Conservation (phyloP, 2,797 vertebrate genomes). For the Dromococcyx pavoninus region DNA sequence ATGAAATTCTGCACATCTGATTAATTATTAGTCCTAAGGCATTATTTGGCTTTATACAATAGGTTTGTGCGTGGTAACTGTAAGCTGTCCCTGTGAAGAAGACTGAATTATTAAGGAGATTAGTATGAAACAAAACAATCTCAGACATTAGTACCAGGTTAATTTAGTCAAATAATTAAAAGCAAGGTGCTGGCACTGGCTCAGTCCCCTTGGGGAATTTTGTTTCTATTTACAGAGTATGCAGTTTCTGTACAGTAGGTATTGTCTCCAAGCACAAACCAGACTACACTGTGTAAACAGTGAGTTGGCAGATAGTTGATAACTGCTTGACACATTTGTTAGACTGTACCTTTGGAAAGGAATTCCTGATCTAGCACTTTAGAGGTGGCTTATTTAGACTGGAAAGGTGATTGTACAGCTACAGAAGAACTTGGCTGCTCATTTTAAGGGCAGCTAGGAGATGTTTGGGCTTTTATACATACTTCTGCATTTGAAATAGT, state of each 20-base stretch:
- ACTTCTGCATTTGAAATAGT: background rate
- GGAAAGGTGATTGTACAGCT: background rate
- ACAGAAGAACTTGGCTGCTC: background rate
- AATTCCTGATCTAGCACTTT: background rate
- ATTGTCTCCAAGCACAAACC: conserved; percentile 48
- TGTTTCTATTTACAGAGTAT: conserved; percentile 33
- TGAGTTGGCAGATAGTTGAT: background rate
- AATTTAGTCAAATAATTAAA: conserved; percentile 16
- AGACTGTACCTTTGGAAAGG: background rate
- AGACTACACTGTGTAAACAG: background rate
- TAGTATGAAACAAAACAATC: background rate
- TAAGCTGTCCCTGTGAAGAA: background rate
- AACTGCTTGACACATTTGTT: background rate
- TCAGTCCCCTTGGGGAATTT: background rate
- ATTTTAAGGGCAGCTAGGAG: background rate
- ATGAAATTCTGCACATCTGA: background rate
- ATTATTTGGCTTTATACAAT: background rate
- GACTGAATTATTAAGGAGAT: background rate
- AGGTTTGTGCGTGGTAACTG: background rate
- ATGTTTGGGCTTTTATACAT: background rate
- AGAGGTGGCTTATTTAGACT: background rate
- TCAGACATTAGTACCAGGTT: background rate
- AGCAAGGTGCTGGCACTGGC: background rate
- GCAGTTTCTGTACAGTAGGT: background rate
- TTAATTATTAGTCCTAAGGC: background rate